A percentile compares a stretch with the other conserved stretches of the same genome.
phyloP scores from a whole-genome alignment of 2,888 invertebrate species.

The Oscheius sp. region DNA sequence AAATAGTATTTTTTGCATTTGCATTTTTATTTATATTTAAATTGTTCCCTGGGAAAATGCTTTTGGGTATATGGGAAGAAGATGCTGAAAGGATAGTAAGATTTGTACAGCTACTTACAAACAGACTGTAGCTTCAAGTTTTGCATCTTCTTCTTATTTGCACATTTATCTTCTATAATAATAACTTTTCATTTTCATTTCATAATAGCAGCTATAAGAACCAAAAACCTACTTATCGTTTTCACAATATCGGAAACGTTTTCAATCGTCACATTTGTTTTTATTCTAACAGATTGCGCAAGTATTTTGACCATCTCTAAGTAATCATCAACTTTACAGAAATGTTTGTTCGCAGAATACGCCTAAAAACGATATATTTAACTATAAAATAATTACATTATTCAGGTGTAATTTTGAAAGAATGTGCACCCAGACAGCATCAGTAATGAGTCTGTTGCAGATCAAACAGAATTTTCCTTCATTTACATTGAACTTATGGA shows the following conservation, averaged over 20 bases:
- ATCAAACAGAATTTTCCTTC: no score
- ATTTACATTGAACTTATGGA: constrained; percentile 1
- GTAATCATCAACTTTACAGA: neutral
- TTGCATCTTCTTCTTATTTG: no score
- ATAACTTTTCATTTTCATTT: no score
- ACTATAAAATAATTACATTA: neutral
- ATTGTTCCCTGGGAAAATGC: no score
- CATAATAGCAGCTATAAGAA: no score
- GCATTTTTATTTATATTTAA: no score
- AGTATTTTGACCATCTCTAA: neutral
- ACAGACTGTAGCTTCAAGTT: no score
- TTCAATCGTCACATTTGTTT: neutral
- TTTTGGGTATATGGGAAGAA: no score
- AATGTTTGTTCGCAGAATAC: neutral
- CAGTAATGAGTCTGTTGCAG: neutral
- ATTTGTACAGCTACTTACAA: no score
- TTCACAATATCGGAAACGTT: neutral
- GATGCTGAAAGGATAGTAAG: no score
- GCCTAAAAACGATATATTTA: neutral
- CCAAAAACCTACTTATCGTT: neutral
- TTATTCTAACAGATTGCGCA: neutral
- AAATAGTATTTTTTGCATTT: no score
- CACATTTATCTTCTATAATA: no score
- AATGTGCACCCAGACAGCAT: neutral
- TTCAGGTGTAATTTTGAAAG: neutral